Conservation (phyloP, 2,888 invertebrate species). For the Watsonalla cultraria region DNA sequence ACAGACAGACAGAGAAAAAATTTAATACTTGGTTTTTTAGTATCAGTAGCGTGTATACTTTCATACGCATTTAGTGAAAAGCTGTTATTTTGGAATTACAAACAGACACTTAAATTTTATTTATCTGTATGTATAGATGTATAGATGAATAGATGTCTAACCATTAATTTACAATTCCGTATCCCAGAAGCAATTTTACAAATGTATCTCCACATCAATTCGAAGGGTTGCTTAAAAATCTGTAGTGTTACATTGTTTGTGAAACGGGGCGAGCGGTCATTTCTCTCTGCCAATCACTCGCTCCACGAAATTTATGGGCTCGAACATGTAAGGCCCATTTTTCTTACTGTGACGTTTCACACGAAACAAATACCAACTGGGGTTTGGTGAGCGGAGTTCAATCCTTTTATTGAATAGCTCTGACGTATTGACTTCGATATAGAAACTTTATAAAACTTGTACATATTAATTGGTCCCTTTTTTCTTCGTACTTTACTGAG, state of each 20-base stretch:
- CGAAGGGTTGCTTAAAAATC: slow-evolving; percentile 23
- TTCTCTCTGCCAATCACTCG: slow-evolving; percentile 35
- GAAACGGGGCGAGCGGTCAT: slow-evolving; percentile 21
- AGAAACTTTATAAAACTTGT: too few relatives aligned
- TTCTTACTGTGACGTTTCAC: slow-evolving; percentile 11
- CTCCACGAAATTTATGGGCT: slow-evolving; percentile 18
- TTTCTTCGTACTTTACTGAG: too few relatives aligned
- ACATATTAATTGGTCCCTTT: too few relatives aligned
- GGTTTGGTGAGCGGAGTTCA: neutral
- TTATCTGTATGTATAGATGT: too few relatives aligned
- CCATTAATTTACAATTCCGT: slow-evolving; percentile 8
- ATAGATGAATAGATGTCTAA: too few relatives aligned
- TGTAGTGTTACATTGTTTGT: slow-evolving; percentile 16
- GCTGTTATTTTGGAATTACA: too few relatives aligned
- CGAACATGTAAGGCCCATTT: slow-evolving; percentile 17
- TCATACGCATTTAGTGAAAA: too few relatives aligned
- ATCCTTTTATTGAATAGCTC: neutral
- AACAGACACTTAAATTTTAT: too few relatives aligned
- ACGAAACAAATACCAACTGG: neutral
- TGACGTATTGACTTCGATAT: neutral
- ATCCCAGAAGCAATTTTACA: slow-evolving; percentile 16
- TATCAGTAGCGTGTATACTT: too few relatives aligned
- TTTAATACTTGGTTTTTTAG: too few relatives aligned
- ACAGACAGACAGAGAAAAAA: too few relatives aligned
- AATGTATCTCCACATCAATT: slow-evolving; percentile 21